Evolutionary conservation across 2,888 invertebrate species (phyloP).

Genomic region (Apotomis turbidana): DNA sequence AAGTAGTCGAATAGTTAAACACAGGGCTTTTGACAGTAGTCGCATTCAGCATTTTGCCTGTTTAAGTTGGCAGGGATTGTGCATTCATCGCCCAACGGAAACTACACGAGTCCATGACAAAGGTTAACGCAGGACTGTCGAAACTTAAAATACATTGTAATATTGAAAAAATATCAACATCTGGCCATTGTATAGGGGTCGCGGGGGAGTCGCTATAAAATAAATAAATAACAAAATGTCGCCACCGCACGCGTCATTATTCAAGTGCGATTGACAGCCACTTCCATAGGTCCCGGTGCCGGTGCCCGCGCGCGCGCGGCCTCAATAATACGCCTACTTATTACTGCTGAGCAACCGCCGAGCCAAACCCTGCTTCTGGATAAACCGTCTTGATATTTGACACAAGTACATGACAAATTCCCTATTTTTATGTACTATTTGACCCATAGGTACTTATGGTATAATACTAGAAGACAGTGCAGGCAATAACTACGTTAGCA

Average conservation of each 20-base stretch:
- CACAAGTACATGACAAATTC: background rate
- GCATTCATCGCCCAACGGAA: constrained; percentile 62
- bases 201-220: constrained; percentile 76
- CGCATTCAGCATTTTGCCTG: constrained; percentile 4
- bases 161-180: constrained; percentile 80
- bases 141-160: constrained; percentile 79
- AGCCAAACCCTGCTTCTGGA: background rate
- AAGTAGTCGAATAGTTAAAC: too few species aligned
- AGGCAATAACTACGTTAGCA: too few species aligned
- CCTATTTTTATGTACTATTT: too few species aligned
- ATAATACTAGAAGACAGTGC: too few species aligned
- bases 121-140: constrained; percentile 53
- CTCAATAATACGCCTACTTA: constrained; percentile 83
- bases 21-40: background rate
- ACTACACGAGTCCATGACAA: constrained; percentile 65
- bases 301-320: constrained; percentile 49
- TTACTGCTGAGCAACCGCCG: constrained; percentile 59
- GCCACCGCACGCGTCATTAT: constrained; percentile 82
- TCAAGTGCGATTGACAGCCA: constrained; percentile 81
- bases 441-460: too few species aligned
- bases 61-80: constrained; percentile 22
- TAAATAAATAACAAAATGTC: constrained; percentile 80
- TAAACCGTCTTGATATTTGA: constrained; percentile 57
- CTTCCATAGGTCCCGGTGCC: constrained; percentile 65
- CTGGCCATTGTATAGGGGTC: constrained; percentile 76